Percentiles rank a stretch among this genome's conserved stretches.
phyloP scores from a whole-genome alignment of 64 coral and sea anemone species.

The Montipora cactus region DNA sequence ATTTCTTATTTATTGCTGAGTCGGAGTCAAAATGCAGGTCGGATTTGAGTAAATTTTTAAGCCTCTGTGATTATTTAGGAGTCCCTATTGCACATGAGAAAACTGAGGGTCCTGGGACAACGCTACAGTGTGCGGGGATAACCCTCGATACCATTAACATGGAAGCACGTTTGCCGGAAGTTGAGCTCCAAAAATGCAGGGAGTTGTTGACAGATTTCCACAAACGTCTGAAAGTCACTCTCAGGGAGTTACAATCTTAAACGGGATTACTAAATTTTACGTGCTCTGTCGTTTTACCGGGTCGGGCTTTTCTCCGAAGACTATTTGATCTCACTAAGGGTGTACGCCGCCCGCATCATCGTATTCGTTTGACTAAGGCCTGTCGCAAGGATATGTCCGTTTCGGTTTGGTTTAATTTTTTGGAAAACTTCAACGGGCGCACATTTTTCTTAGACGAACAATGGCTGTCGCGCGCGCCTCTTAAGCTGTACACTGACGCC shows the following conservation, averaged over 20 bases:
- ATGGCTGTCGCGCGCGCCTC: too few relatives aligned
- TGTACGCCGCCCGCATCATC: not conserved
- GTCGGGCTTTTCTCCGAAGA: not conserved
- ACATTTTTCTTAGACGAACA: too few relatives aligned
- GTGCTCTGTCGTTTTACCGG: not conserved
- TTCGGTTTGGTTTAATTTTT: too few relatives aligned
- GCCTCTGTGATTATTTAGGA: not conserved
- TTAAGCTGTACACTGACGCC: too few relatives aligned
- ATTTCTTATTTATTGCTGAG: constrained; percentile 8
- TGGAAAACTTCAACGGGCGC: too few relatives aligned
- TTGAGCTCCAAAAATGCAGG: too few relatives aligned
- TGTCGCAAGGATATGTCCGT: not conserved
- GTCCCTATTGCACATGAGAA: not conserved
- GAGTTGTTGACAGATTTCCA: too few relatives aligned
- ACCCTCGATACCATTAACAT: too few relatives aligned
- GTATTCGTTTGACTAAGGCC: not conserved
- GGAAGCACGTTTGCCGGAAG: too few relatives aligned
- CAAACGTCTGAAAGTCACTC: not conserved
- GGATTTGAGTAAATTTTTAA: not conserved
- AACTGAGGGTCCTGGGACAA: too few relatives aligned
- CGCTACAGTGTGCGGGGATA: too few relatives aligned
- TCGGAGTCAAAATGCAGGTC: not conserved
- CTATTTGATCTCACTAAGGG: not conserved
- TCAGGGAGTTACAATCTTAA: not conserved
- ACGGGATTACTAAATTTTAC: not conserved